A percentile compares a stretch with the other conserved stretches of the same genome.
Conservation (phyloP, 35 echinoderm and acorn worm species). For the Anneissia japonica region DNA sequence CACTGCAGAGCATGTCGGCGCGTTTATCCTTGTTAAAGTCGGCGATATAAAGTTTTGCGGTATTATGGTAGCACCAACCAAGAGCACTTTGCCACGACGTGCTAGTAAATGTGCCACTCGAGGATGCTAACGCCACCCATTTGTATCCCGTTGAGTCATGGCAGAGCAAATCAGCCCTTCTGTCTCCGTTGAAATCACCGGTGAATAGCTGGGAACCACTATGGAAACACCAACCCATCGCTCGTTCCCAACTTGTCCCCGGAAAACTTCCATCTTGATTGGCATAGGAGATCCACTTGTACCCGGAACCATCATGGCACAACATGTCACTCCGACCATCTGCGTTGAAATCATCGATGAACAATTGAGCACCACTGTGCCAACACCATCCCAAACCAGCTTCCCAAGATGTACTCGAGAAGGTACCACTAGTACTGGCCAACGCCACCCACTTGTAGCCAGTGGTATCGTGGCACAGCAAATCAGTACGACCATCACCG, state of each 20-base stretch:
- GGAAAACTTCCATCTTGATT: background rate
- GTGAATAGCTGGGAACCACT: background rate
- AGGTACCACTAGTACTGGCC: background rate
- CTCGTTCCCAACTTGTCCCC: background rate
- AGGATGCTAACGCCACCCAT: background rate
- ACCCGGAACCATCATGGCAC: background rate
- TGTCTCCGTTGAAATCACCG: slow-evolving; percentile 22
- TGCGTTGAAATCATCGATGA: slow-evolving; percentile 23
- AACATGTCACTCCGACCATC: slow-evolving; percentile 9
- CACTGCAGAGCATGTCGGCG: background rate
- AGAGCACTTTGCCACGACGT: background rate
- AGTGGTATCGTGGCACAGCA: slow-evolving; percentile 9
- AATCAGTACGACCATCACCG: background rate
- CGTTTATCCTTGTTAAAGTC: background rate
- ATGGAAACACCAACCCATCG: background rate
- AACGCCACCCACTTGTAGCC: background rate
- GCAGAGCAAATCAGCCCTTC: background rate
- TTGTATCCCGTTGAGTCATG: background rate
- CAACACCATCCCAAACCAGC: background rate
- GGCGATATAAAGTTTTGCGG: background rate
- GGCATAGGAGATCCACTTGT: slow-evolving; percentile 8
- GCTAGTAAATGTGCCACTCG: background rate
- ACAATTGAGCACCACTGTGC: background rate
- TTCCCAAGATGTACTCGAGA: background rate
- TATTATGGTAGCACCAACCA: background rate